Evolutionary conservation across 2,797 vertebrate genomes (phyloP).

Genomic region (Adelosebastes latens): DNA sequence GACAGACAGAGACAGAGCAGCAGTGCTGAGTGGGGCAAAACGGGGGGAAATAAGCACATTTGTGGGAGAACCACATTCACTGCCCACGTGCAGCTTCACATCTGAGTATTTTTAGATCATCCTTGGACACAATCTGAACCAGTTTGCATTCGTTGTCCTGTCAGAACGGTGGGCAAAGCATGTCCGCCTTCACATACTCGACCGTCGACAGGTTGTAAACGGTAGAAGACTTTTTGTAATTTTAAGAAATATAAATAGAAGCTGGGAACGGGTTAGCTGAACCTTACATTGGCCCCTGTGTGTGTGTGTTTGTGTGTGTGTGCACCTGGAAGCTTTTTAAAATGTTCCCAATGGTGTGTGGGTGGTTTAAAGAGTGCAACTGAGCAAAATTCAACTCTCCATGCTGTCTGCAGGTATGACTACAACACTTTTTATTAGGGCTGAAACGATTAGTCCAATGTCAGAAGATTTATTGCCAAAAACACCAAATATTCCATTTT

Average conservation of each 20-base stretch:
- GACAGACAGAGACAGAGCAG: conserved; percentile 48
- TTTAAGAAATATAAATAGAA: background rate
- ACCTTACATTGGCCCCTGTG: background rate
- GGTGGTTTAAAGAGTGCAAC: background rate
- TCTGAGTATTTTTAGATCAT: conserved; percentile 41
- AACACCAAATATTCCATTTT: background rate
- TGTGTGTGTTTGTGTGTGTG: background rate
- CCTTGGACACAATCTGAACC: conserved; percentile 21
- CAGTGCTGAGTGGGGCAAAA: conserved; percentile 49
- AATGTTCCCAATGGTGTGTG: background rate
- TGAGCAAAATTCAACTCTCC: background rate
- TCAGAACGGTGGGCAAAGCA: background rate
- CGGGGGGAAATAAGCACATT: background rate
- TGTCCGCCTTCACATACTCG: background rate
- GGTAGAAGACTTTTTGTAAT: background rate
- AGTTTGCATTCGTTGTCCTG: background rate
- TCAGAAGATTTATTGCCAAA: background rate
- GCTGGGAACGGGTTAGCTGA: background rate
- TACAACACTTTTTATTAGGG: background rate
- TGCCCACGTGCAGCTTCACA: conserved; percentile 20
- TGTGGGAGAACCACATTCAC: conserved; percentile 22
- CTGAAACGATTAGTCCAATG: background rate
- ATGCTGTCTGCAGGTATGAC: background rate
- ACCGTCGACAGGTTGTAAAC: conserved; percentile 1
- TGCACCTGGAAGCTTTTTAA: background rate